Percentiles rank a stretch among this genome's conserved stretches.
Conservation (phyloP, 1,140 invertebrate species). For the Metopolophium dirhodum region DNA sequence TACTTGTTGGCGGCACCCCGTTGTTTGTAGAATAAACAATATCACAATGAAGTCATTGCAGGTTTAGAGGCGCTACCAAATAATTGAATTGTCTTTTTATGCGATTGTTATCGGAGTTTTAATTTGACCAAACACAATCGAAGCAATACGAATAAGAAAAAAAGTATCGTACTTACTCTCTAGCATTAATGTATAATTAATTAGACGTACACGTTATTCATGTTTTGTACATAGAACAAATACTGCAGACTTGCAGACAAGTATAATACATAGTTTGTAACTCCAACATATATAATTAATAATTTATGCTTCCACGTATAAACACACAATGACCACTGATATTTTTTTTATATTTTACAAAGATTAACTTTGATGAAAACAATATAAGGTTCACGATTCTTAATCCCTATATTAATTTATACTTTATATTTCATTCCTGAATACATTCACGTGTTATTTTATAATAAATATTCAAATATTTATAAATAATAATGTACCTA, state of each 20-base stretch:
- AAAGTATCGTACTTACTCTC: background rate
- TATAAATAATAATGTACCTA: background rate
- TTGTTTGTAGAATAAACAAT: constrained; percentile 40
- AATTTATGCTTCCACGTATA: background rate
- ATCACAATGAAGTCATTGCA: background rate
- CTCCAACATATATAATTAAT: background rate
- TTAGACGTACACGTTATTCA: background rate
- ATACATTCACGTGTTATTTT: background rate
- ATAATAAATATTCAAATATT: background rate
- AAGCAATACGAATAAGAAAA: background rate
- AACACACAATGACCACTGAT: background rate
- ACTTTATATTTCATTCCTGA: too few species aligned
- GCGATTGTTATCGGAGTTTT: constrained; percentile 14
- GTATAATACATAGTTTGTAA: background rate
- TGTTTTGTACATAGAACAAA: background rate
- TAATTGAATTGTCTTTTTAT: constrained; percentile 27
- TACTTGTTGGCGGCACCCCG: constrained; percentile 22
- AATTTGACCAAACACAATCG: background rate
- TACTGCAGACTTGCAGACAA: too few species aligned
- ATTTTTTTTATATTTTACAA: background rate
- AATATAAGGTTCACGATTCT: background rate
- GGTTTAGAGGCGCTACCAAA: constrained; percentile 17
- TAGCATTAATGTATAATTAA: constrained; percentile 5
- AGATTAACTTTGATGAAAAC: constrained; percentile 11
- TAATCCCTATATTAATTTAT: too few species aligned